Base-by-base conservation (phyloP, 2,888 invertebrate species). In the Hoplodrina ambigua region DNA sequence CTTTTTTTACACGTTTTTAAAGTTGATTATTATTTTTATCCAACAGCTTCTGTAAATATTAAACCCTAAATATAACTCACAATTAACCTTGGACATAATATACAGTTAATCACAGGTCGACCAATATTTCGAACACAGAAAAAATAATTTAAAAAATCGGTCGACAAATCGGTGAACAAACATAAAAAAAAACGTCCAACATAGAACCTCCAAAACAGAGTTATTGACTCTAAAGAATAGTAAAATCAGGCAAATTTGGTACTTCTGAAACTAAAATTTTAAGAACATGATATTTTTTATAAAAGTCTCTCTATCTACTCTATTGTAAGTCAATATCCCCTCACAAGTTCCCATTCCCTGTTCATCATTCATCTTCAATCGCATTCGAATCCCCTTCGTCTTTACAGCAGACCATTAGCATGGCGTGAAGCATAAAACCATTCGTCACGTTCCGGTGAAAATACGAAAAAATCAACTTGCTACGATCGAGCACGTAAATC, bases 401-500 rank as follows among this genome's bases (percentile, higher is more conserved):
- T 73, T 67, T 73, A 60, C 54, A 62, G 66, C 68, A 62, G 52
- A 73, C 79, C 55, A 62, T 73, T 73, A 68, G 74, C 68, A 59
- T 52, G 54, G 67, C 59, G 46, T 59, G 67, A 59, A 79, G 67
- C 61, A 73, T 79, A 74, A 73, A 76, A 73, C 58, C 67, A 76
- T 73, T 73, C 67, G 61, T 76, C 75, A 67, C 58, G 57, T 66
- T 52, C 52, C 41, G 4, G 11, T 25, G 46, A 17, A 79, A 73
- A 75, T 8, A 57, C 44, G 60, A 61, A 78, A 75, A 78, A 75
- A 78, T 13, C 66, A 65, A 78, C 56, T 58, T 44, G 13, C 53
- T 78, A 41, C 44, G 56, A 65, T 75, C 60, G 57, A 50, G 73
- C 60, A 72, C 79, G 73, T 66, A 78, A 54, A 75, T 78, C 78